A percentile compares a stretch with the other conserved stretches of the same genome.
Evolutionary conservation across 2,797 vertebrate species (phyloP).

Genomic region (Octomys mimax): DNA sequence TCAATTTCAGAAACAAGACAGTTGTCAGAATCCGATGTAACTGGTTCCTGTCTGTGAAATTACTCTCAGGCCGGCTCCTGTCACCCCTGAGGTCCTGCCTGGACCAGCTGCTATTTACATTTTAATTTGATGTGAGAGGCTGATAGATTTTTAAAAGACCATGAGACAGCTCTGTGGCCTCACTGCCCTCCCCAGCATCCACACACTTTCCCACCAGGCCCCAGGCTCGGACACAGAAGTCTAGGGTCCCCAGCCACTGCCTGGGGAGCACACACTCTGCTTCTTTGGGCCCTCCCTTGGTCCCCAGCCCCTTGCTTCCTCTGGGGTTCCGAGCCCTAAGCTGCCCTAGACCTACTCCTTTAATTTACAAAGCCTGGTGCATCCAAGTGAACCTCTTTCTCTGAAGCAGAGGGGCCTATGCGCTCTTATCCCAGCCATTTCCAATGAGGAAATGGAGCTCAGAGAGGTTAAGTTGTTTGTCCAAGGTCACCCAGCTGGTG

Average conservation of each 20-base stretch:
- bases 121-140: slow-evolving; percentile 82
- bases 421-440: not conserved
- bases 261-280: not conserved
- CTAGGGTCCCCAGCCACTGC: not conserved
- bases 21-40: slow-evolving; percentile 78
- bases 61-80: slow-evolving; percentile 67
- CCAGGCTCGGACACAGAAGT: not conserved
- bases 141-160: slow-evolving; percentile 76
- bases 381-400: not conserved
- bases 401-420: not conserved
- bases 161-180: not conserved
- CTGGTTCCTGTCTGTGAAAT: slow-evolving; percentile 77
- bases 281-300: fast-evolving
- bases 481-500: slow-evolving; percentile 21
- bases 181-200: not conserved
- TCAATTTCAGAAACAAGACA: slow-evolving; percentile 80
- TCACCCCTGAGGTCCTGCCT: slow-evolving; percentile 72
- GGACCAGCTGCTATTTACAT: slow-evolving; percentile 79
- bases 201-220: not conserved
- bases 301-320: fast-evolving
- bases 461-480: not conserved
- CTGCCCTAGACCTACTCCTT: not conserved
- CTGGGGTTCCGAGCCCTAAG: not conserved
- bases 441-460: not conserved
- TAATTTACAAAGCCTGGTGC: not conserved